These are phyloP conservation scores for Calyptommatus sinebrachiatus DNA, from an alignment of 2,113 vertebrate genomes.

Conservation along the genomic window DNA sequence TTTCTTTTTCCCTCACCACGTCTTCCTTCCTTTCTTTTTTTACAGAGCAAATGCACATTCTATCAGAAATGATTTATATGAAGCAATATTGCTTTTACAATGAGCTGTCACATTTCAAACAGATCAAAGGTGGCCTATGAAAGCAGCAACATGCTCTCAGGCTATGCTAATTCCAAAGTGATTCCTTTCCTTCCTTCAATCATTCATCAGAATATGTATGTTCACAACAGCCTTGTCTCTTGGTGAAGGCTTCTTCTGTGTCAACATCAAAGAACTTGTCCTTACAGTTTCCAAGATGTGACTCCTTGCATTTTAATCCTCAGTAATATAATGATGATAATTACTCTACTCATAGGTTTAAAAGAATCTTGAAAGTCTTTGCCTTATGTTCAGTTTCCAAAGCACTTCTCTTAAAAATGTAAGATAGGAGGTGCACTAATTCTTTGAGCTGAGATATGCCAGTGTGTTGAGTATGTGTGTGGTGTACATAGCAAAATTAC, in stretches of 20 bases:
- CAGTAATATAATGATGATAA: constrained; percentile 53
- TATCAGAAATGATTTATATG: constrained; percentile 58
- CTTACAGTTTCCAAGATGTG: constrained; percentile 53
- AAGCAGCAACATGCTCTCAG: constrained; percentile 56
- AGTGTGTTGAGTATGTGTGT: neutral
- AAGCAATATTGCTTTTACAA: constrained; percentile 53
- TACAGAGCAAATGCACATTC: constrained; percentile 13
- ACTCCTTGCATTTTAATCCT: constrained; percentile 59
- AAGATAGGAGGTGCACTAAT: neutral
- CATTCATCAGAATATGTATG: constrained; percentile 62
- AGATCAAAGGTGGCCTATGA: constrained; percentile 67
- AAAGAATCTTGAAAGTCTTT: constrained; percentile 34
- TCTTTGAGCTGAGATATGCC: constrained; percentile 12
- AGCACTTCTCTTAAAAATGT: constrained; percentile 12
- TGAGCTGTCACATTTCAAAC: constrained; percentile 57
- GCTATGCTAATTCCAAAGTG: constrained; percentile 55
- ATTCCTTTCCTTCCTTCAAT: constrained; percentile 49
- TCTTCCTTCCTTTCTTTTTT: neutral
- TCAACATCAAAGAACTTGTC: constrained; percentile 68
- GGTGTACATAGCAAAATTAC: neutral
- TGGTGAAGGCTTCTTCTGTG: constrained; percentile 54
- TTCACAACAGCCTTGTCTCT: constrained; percentile 45
- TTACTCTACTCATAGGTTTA: constrained; percentile 54
- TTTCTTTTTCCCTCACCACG: neutral
- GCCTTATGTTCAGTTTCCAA: constrained; percentile 39